These are phyloP conservation scores for Poeciliopsis occidentalis DNA, from an alignment of 2,113 vertebrate genomes.

Conservation along the genomic window DNA sequence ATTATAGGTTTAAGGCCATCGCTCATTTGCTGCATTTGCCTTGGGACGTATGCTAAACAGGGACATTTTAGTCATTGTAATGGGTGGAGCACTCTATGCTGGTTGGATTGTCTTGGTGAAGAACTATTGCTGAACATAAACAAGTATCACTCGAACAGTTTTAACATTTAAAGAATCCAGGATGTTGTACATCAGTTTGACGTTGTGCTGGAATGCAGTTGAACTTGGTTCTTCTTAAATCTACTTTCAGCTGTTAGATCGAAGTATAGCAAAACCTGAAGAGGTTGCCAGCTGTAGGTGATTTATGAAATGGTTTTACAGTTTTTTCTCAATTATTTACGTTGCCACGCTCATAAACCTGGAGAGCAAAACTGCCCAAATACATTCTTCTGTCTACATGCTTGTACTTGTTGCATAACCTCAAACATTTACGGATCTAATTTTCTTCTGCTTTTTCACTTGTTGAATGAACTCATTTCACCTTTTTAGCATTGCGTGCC, in stretches of 20 bases:
- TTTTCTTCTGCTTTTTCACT: background rate
- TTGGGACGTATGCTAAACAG: background rate
- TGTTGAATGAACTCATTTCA: background rate
- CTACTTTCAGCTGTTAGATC: background rate
- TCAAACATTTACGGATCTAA: background rate
- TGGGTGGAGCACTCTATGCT: background rate
- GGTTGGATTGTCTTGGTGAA: background rate
- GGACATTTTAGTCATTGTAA: background rate
- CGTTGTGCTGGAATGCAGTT: too few species aligned
- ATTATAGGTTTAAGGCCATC: background rate
- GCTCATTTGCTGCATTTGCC: background rate
- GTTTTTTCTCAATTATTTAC: background rate
- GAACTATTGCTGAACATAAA: background rate
- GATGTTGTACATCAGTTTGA: background rate
- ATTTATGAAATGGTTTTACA: background rate
- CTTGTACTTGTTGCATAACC: background rate
- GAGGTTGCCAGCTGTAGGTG: background rate
- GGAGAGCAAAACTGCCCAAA: background rate
- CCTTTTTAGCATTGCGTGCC: background rate
- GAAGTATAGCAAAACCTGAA: background rate
- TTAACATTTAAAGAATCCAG: background rate
- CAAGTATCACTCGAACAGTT: background rate
- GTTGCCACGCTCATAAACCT: background rate
- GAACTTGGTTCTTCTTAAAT: background rate
- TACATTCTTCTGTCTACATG: background rate